phyloP scores from a whole-genome alignment of 2,888 invertebrate genomes.

The Ctenicera cuprea region DNA sequence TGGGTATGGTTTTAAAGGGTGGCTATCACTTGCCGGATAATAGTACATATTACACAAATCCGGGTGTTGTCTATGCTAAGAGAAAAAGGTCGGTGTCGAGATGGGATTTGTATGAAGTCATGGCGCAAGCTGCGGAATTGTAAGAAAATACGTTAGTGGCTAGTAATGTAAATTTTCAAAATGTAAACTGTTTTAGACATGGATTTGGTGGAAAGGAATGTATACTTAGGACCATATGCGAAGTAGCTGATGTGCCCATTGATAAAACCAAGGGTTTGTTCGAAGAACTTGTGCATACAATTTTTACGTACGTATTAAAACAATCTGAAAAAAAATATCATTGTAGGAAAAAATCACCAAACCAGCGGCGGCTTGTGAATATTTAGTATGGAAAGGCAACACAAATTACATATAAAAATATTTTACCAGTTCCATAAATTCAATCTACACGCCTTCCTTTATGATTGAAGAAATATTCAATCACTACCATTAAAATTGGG shows the following conservation, averaged over 20 bases:
- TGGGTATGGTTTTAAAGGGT: slow-evolving; percentile 73
- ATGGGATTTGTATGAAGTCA: slow-evolving; percentile 81
- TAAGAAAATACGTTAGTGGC: slow-evolving; percentile 63
- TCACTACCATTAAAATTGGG: too few relatives aligned
- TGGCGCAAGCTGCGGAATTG: slow-evolving; percentile 78
- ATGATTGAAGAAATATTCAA: too few relatives aligned
- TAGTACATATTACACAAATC: slow-evolving; percentile 60
- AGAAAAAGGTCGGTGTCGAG: slow-evolving; percentile 68
- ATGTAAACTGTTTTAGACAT: slow-evolving; percentile 58
- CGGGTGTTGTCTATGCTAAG: slow-evolving; percentile 56
- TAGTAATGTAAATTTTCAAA: not conserved
- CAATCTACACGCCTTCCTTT: too few relatives aligned
- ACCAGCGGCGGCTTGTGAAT: too few relatives aligned
- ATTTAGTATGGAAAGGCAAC: too few relatives aligned
- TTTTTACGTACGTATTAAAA: slow-evolving; percentile 79
- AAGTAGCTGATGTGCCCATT: slow-evolving; percentile 79
- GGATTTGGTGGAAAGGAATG: slow-evolving; percentile 81
- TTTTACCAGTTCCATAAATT: too few relatives aligned
- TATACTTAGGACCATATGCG: slow-evolving; percentile 81
- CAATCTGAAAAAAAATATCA: not conserved
- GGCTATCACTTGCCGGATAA: slow-evolving; percentile 67
- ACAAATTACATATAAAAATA: too few relatives aligned
- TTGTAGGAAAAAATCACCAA: not conserved
- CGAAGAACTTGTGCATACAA: slow-evolving; percentile 80
- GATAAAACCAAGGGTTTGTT: slow-evolving; percentile 76